Evolutionary conservation across 2,797 vertebrate species (phyloP), one percentile per base, ranked within the genome.

Genomic region (Eulemur rubriventer): DNA sequence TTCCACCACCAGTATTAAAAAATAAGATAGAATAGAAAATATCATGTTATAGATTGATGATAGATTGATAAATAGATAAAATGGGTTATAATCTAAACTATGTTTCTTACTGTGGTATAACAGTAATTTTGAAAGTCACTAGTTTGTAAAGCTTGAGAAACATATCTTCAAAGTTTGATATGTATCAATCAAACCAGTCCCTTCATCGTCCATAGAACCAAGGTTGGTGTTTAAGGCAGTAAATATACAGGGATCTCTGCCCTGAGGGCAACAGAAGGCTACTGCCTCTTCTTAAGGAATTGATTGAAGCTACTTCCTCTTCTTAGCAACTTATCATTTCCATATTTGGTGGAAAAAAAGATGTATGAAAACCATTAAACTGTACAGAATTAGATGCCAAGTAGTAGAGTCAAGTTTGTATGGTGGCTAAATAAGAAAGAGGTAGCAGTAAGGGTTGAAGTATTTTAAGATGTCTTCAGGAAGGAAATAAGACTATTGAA

Each of bases 401-500:
- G 18, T 35, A 9, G 8, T 7, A 10, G 24, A 38, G 11, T 59
- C 48, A 17, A 6, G 8, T 22, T 38, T 41, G 12, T 35, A 2
- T 4, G 59, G 55, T 3, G n/a, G 26, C 7, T 50, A 38, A 0
- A 0, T 8, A 14, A 26, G 26, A n/a, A 48, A 5, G 7, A n/a
- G 10, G 6, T 0, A 4, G 41, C 41, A 63, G 13, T 0, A 30
- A 38, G 10, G 1, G 0, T 4, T 48, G 26, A 4, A 11, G 4
- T n/a, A 14, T 65, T 52, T 9, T n/a, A 11, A 18, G 28, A 43
- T 73, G 28, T 59, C 48, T 30, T 73, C 43, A 28, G 13, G 70
- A 82, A 89, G 22, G 35, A 63, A 67, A 14, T 4, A 6, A 16
- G 10, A 22, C 41, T n/a, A 65, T 2, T 61, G 26, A 63, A 52